phyloP scores from a whole-genome alignment of 2,113 vertebrate species.

The Heterotilapia buettikoferi region DNA sequence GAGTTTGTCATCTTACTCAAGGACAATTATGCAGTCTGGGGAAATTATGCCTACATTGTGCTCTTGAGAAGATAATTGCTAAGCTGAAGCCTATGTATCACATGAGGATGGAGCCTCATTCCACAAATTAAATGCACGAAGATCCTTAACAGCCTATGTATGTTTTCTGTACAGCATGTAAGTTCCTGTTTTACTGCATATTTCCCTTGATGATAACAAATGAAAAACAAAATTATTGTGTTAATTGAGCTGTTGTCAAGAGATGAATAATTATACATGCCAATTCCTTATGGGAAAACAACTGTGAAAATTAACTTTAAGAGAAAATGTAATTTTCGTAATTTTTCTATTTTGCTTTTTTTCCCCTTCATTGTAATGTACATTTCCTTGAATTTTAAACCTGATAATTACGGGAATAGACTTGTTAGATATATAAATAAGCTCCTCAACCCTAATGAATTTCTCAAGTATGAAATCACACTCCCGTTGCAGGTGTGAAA shows the following conservation, averaged over 20 bases:
- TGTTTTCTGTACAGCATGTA: constrained; percentile 24
- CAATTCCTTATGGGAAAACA: constrained; percentile 37
- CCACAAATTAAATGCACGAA: constrained; percentile 56
- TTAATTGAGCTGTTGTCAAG: constrained; percentile 55
- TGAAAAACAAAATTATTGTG: constrained; percentile 51
- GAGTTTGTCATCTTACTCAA: constrained; percentile 51
- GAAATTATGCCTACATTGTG: constrained; percentile 69
- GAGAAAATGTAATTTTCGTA: constrained; percentile 27
- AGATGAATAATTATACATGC: constrained; percentile 52
- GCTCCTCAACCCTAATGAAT: constrained; percentile 31
- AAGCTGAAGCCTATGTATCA: constrained; percentile 38
- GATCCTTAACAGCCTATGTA: constrained; percentile 36
- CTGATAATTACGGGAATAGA: not conserved
- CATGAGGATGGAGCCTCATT: constrained; percentile 49
- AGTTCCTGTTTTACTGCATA: constrained; percentile 17
- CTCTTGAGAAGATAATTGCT: constrained; percentile 64
- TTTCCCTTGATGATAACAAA: constrained; percentile 52
- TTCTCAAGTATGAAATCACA: constrained; percentile 33
- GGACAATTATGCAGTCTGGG: constrained; percentile 65
- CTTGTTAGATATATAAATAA: constrained; percentile 40
- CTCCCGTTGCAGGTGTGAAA: constrained; percentile 60
- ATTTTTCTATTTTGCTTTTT: not conserved
- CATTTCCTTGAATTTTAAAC: not conserved
- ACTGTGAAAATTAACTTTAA: constrained; percentile 47
- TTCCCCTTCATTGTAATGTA: not conserved